phyloP scores from a whole-genome alignment of 2,888 invertebrate genomes.

The Cataglyphis albicans region DNA sequence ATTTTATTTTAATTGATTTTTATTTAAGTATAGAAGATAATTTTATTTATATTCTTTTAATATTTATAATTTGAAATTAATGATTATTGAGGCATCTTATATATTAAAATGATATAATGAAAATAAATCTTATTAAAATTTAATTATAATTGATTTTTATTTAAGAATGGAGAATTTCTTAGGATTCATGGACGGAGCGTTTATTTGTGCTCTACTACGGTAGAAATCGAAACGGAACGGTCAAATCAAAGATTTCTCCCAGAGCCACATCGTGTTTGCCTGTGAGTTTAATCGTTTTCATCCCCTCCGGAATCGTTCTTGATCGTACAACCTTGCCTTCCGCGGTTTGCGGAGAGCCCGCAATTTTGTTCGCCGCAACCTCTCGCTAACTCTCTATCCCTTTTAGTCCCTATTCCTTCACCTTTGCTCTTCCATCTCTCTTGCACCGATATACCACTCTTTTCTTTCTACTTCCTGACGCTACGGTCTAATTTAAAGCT shows the following conservation, averaged over 20 bases:
- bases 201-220: background rate
- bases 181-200: background rate
- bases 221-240: constrained; percentile 2
- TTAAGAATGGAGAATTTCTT: background rate
- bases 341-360: constrained; percentile 62
- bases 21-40: background rate
- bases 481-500: constrained; percentile 77
- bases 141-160: background rate
- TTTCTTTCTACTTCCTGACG: constrained; percentile 34
- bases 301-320: constrained; percentile 59
- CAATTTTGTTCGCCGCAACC: constrained; percentile 69
- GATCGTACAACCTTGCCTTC: constrained; percentile 71
- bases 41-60: background rate
- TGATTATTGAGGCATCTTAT: background rate
- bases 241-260: constrained; percentile 36
- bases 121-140: background rate
- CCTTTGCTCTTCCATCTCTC: background rate
- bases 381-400: background rate
- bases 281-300: constrained; percentile 73
- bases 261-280: constrained; percentile 53
- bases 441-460: constrained; percentile 18
- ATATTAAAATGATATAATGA: background rate
- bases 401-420: background rate
- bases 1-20: background rate
- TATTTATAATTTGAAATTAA: background rate